Percentiles rank a stretch among this genome's conserved stretches.
Evolutionary conservation across 2,113 vertebrate genomes (phyloP).

Genomic region (Heptranchias perlo): DNA sequence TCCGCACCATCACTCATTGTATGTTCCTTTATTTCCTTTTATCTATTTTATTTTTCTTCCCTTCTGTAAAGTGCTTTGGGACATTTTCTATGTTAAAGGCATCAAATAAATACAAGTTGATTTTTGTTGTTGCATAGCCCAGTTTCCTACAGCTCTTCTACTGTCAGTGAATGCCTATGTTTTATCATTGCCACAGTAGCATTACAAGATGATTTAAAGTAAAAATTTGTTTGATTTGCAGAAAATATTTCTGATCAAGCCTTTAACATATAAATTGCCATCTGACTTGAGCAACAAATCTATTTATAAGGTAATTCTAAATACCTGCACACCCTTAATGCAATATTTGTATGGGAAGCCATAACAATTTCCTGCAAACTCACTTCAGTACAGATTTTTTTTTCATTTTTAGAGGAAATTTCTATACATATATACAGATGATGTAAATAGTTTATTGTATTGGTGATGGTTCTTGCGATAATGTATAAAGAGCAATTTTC

Average conservation of each 20-base stretch:
- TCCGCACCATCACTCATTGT: background rate
- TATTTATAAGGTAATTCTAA: slow-evolving; percentile 22
- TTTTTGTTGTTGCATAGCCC: background rate
- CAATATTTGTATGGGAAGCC: background rate
- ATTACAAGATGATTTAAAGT: background rate
- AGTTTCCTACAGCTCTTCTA: background rate
- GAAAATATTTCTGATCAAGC: background rate
- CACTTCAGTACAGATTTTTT: background rate
- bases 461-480: background rate
- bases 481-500: too few species aligned
- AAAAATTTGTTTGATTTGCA: slow-evolving; percentile 2
- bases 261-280: background rate
- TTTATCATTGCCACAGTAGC: background rate
- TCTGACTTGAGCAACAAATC: background rate
- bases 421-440: background rate
- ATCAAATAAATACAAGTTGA: background rate
- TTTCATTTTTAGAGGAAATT: background rate
- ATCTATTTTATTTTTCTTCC: background rate
- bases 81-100: background rate
- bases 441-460: background rate
- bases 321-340: background rate
- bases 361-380: background rate
- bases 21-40: background rate
- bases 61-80: background rate
- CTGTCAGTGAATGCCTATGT: background rate